A percentile compares a stretch with the other conserved stretches of the same genome.
These are phyloP conservation scores for Micrasema longulum DNA, from an alignment of 1,140 invertebrate genomes.

Conservation along the genomic window DNA sequence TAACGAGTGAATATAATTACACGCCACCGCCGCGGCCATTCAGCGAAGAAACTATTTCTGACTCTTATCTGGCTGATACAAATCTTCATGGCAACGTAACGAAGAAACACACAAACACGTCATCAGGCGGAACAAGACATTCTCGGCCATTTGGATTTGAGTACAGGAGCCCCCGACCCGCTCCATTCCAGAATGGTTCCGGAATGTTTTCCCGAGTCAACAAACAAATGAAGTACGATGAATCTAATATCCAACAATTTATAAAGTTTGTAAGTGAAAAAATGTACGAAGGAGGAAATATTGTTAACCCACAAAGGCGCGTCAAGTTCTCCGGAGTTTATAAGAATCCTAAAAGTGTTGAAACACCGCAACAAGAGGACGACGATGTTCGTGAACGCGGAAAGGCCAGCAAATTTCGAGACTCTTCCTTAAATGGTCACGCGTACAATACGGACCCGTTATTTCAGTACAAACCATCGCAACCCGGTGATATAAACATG, in stretches of 20 bases:
- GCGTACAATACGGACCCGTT: conserved; percentile 59
- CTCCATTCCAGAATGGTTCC: conserved; percentile 17
- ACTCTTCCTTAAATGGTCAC: conserved; percentile 17
- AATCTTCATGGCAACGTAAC: background rate
- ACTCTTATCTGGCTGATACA: background rate
- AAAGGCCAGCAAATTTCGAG: background rate
- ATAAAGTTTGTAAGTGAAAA: conserved; percentile 2
- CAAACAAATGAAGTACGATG: background rate
- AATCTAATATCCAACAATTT: conserved; percentile 7
- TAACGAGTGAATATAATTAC: conserved; percentile 10
- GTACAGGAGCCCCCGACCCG: conserved; percentile 10
- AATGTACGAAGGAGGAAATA: conserved; percentile 10
- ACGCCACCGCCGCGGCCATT: background rate
- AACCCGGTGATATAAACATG: conserved; percentile 64
- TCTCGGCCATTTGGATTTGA: conserved; percentile 21
- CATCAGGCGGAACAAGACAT: conserved; percentile 14
- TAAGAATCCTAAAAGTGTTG: conserved; percentile 10
- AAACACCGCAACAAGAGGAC: background rate
- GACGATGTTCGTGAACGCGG: background rate
- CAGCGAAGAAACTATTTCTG: background rate
- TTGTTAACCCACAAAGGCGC: background rate
- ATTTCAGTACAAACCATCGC: conserved; percentile 62
- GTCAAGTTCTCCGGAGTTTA: conserved; percentile 22
- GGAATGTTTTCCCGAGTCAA: background rate
- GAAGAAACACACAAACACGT: conserved; percentile 8